Base-by-base conservation (phyloP, 2,888 invertebrate genomes). In the Philonicus albiceps region DNA sequence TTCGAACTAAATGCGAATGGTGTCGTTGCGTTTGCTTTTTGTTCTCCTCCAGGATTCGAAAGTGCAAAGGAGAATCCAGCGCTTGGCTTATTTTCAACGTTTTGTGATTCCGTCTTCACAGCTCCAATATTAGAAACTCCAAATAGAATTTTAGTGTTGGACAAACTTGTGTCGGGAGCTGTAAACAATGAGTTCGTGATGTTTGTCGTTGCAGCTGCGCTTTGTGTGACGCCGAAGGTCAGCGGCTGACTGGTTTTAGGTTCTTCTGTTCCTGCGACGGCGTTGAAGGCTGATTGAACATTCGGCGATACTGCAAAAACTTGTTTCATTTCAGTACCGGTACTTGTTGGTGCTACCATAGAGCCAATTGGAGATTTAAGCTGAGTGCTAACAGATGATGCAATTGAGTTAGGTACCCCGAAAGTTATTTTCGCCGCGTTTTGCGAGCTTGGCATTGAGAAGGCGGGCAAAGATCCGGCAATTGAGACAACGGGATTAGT, bases 41-140 rank as follows among this genome's bases (percentile, higher is more conserved):
- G 73, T 16, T 49, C 19, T 30, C n/a, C 13, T n/a, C n/a, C 30
- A n/a, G 30, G 22, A 4, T 84, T 73, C 3, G 43, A n/a, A 13
- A 49, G 34, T 49, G 31, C 73, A 86, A 86, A 86, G 6, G 83
- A 75, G 55, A 86, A 86, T 13, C 86, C 87, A 27, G 43, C 73
- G 13, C 22, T 84, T 43, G 16, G 5, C 7, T 80, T 80, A n/a
- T 80, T 80, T 49, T 53, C 53, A 31, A 53, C 16, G 37, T 22
- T 19, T 3, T 64, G 30, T 37, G 34, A 27, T 3, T 64, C 27
- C 22, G 43, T 22, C 19, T 72, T 27, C 40, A 13, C 16, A 30
- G 19, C 31, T n/a, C 37, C 30, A 27, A 4, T 3, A 22, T 8
- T 34, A 37, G 53, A 27, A 19, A 49, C 49, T 27, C 78, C 78